phyloP scores from a whole-genome alignment of 2,888 invertebrate species.

The Anarsia innoxiella region DNA sequence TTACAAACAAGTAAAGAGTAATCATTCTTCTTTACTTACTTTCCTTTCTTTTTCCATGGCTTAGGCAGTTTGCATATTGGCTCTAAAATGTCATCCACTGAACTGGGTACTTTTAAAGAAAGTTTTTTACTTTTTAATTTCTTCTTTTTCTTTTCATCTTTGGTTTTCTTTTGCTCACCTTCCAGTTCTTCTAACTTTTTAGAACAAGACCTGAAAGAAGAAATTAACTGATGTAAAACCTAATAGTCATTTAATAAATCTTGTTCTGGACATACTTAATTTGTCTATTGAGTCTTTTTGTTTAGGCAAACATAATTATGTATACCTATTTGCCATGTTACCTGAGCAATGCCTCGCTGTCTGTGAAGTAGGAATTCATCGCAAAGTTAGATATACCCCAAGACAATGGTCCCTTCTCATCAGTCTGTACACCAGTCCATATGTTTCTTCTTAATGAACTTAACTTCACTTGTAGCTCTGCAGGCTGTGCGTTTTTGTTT shows the following conservation, averaged over 20 bases:
- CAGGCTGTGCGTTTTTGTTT: constrained; percentile 59
- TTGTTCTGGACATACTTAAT: too few species aligned
- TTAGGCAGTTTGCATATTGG: constrained; percentile 50
- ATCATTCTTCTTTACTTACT: constrained; percentile 61
- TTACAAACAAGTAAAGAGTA: too few species aligned
- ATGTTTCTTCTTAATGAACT: constrained; percentile 81
- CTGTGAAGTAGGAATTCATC: constrained; percentile 69
- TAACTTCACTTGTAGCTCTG: constrained; percentile 80
- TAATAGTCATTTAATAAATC: too few species aligned
- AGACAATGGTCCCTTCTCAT: constrained; percentile 75
- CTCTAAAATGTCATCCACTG: constrained; percentile 51
- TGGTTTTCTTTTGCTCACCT: constrained; percentile 50
- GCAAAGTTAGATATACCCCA: constrained; percentile 79
- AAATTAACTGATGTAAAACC: neutral
- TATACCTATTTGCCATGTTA: too few species aligned
- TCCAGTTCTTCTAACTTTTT: constrained; percentile 76
- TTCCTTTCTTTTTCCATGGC: constrained; percentile 65
- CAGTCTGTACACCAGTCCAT: constrained; percentile 79
- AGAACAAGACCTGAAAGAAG: constrained; percentile 75
- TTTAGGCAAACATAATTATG: neutral
- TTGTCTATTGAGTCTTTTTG: neutral
- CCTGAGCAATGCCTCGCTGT: constrained; percentile 76
- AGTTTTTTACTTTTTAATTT: constrained; percentile 61
- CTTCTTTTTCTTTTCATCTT: constrained; percentile 66
- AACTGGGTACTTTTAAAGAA: constrained; percentile 58